phyloP scores from a whole-genome alignment of 2,797 vertebrate species.

The Neosilurus mollespiculum region DNA sequence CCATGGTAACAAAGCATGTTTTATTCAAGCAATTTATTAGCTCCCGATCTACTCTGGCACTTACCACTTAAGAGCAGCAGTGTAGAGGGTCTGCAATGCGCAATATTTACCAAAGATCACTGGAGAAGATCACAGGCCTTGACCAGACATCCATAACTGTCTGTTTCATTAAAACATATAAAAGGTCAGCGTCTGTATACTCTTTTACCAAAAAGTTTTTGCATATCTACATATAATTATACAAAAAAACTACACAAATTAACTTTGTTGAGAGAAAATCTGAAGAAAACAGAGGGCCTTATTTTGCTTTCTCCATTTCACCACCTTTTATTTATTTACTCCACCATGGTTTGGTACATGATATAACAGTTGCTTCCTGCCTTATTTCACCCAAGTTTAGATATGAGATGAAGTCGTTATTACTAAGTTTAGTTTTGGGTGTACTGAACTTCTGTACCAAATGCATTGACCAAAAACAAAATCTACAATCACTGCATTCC shows the following conservation, averaged over 20 bases:
- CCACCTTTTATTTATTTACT: constrained; percentile 34
- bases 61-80: constrained; percentile 58
- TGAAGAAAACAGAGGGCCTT: constrained; percentile 47
- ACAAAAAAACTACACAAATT: background rate
- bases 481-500: background rate
- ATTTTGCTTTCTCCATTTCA: constrained; percentile 39
- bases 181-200: background rate
- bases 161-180: background rate
- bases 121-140: constrained; percentile 8
- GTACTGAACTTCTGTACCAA: background rate
- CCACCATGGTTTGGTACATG: constrained; percentile 36
- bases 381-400: constrained; percentile 3
- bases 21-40: constrained; percentile 79
- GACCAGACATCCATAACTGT: background rate
- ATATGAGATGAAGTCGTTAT: constrained; percentile 23
- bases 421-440: background rate
- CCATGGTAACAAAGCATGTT: constrained; percentile 81
- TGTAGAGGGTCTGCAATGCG: constrained; percentile 36
- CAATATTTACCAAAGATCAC: constrained; percentile 25
- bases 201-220: background rate
- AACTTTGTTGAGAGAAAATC: constrained; percentile 7
- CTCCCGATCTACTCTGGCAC: constrained; percentile 68
- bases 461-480: background rate
- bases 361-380: constrained; percentile 26
- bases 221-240: too few species aligned